A percentile compares a stretch with the other conserved stretches of the same genome.
Evolutionary conservation across 2,113 vertebrate genomes (phyloP).

Genomic region (Cricetomys ansorgei): DNA sequence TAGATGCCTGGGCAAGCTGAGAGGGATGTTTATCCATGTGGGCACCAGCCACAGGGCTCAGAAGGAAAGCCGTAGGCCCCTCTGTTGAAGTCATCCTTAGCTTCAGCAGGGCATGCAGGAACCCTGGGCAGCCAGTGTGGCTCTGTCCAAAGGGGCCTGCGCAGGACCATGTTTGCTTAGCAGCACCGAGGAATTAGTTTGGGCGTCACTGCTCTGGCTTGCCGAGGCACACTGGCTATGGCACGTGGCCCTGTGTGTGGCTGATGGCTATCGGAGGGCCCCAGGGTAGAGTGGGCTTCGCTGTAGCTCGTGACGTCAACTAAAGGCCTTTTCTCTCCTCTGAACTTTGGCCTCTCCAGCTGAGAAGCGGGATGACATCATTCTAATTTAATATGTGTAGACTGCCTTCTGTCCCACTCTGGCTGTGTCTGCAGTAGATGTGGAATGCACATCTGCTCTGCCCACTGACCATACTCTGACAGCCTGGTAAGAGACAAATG

Average conservation of each 20-base stretch:
- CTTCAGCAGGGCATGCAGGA: neutral
- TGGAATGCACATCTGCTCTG: rapidly evolving
- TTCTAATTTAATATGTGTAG: neutral
- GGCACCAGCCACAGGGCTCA: constrained; percentile 77
- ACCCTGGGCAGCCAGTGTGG: neutral
- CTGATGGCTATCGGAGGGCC: constrained; percentile 2
- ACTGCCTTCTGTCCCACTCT: neutral
- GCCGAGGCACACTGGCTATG: neutral
- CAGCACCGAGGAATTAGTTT: neutral
- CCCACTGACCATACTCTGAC: neutral
- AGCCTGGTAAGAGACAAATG: neutral
- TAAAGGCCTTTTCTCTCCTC: neutral
- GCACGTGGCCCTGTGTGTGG: neutral
- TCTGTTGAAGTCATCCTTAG: constrained; percentile 75
- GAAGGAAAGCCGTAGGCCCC: constrained; percentile 78
- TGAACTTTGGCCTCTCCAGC: neutral
- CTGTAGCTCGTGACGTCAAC: neutral
- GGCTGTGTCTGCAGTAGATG: rapidly evolving
- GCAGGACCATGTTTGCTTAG: neutral
- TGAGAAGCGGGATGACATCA: neutral
- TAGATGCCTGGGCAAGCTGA: constrained; percentile 82
- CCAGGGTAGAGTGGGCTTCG: neutral
- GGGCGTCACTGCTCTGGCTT: neutral
- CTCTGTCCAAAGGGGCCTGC: neutral
- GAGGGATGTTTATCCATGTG: constrained; percentile 76